Percentiles rank a stretch among this genome's conserved stretches.
These are phyloP conservation scores for Hydroisotoma schaefferi DNA, from an alignment of 2,888 invertebrate species.

Conservation along the genomic window DNA sequence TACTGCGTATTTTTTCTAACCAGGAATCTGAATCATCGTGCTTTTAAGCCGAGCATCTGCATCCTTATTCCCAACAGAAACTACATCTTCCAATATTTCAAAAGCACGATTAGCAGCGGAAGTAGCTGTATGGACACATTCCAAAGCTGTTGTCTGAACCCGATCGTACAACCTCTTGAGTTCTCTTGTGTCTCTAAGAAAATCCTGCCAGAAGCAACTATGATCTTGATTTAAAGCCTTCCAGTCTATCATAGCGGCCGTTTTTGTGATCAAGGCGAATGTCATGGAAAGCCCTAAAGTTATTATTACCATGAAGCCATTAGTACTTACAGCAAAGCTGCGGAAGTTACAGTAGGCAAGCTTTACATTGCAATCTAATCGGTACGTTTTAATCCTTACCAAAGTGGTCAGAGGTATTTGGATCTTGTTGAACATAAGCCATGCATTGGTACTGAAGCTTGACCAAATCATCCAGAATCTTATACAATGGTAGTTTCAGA, in stretches of 20 bases:
- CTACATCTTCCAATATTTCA: conserved; percentile 6
- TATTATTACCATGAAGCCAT: background rate
- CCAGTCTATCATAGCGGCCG: conserved; percentile 30
- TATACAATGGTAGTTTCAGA: conserved; percentile 1
- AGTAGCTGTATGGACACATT: conserved; percentile 19
- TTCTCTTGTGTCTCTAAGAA: conserved; percentile 25
- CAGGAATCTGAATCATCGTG: background rate
- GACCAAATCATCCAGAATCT: conserved; percentile 20
- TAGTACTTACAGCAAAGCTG: background rate
- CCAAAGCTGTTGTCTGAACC: conserved; percentile 16
- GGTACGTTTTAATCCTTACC: conserved; percentile 8
- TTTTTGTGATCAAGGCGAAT: conserved; percentile 23
- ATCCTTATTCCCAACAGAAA: background rate
- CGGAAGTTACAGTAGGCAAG: too few species aligned
- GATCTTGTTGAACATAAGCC: conserved; percentile 21
- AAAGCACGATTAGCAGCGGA: conserved; percentile 12
- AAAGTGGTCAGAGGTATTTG: conserved; percentile 23
- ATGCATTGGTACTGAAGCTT: conserved; percentile 10
- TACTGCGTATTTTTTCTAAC: background rate
- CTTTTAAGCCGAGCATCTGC: background rate
- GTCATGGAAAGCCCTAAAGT: conserved; percentile 18
- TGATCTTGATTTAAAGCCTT: conserved; percentile 18
- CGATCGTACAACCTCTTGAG: conserved; percentile 13
- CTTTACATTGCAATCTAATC: background rate
- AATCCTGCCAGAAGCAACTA: conserved; percentile 38